Base-by-base conservation (phyloP, 2,888 invertebrate genomes). In the Drosophila fulvimacula region DNA sequence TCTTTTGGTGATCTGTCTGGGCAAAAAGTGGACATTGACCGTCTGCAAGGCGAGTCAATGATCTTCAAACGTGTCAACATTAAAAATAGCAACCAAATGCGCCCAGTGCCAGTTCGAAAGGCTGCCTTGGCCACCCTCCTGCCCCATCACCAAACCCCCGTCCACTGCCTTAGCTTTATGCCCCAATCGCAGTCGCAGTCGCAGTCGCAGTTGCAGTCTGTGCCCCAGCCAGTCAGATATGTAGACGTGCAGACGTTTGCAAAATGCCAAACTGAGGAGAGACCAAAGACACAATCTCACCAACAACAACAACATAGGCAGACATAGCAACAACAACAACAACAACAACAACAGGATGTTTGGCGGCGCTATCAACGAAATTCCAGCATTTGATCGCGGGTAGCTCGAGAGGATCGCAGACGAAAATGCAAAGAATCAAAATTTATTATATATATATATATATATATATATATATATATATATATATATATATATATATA, bases 21-120 rank as follows among this genome's bases (percentile, higher is more conserved):
- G 69, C 80, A 71, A 24, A 41, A 34, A 88, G 63, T 83, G 88
- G 86, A 83, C 82, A 83, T 83, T 83, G 82, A 83, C 88, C 82
- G 82, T 83, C 82, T 88, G 75, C 75, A 74, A 65, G 75, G 75
- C 81, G 63, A 83, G 82, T 83, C 88, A 83, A 83, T 88, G 88
- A 83, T 83, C 88, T 83, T 88, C 83, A 86, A 88, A 88, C 82
- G 86, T 88, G 82, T 88, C 82, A 83, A 88, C 88, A 88, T 86
- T 83, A 83, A 85, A 83, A 83, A 83, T 83, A 88, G 82, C 82
- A 85, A 72, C 70, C 88, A 70, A 87, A 85, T 85, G 84, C 77
- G 77, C 73, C 62, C 42, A 61, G 51, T 51, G 34, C 51, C 49
- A 49, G 49, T 32, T 46, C 48, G 49, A 46, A 46, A 46, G 46